Conservation (phyloP, 2,797 vertebrate genomes). For the Lagodon rhomboides region DNA sequence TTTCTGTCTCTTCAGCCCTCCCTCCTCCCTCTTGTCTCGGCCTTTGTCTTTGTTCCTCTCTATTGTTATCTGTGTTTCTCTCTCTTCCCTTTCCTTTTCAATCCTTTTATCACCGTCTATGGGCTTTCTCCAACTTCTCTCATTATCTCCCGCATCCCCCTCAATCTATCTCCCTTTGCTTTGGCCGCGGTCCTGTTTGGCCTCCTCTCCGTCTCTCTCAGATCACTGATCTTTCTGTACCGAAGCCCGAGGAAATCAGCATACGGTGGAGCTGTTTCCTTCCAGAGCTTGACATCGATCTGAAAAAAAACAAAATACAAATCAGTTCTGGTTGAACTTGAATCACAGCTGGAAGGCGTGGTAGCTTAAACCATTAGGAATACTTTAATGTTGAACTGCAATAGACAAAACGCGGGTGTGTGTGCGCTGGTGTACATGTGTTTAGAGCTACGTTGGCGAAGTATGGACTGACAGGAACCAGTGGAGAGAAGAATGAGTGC, state of each 20-base stretch:
- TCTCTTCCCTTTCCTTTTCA: constrained; percentile 18
- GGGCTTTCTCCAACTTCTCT: constrained; percentile 46
- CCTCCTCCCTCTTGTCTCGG: background rate
- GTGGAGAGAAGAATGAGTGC: constrained; percentile 41
- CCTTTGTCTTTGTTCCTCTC: constrained; percentile 15
- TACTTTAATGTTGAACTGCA: constrained; percentile 9
- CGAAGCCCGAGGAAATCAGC: constrained; percentile 28
- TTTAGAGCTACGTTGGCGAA: background rate
- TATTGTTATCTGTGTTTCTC: constrained; percentile 24
- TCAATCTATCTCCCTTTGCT: constrained; percentile 42
- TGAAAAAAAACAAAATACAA: constrained; percentile 13
- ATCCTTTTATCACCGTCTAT: constrained; percentile 33
- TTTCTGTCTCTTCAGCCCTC: constrained; percentile 9
- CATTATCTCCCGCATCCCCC: constrained; percentile 56
- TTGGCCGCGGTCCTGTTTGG: constrained; percentile 50
- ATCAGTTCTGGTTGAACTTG: constrained; percentile 26
- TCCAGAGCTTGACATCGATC: constrained; percentile 52
- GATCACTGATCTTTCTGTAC: constrained; percentile 45
- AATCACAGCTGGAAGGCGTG: background rate
- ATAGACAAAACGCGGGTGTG: background rate
- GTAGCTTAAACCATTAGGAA: background rate
- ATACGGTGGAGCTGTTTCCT: constrained; percentile 45
- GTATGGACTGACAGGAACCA: constrained; percentile 8
- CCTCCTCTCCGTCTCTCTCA: constrained; percentile 23
- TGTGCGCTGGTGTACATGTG: background rate